Percentiles rank a stretch among this genome's conserved stretches.
phyloP scores from a whole-genome alignment of 2,113 vertebrate genomes.

The Prunella fulvescens region DNA sequence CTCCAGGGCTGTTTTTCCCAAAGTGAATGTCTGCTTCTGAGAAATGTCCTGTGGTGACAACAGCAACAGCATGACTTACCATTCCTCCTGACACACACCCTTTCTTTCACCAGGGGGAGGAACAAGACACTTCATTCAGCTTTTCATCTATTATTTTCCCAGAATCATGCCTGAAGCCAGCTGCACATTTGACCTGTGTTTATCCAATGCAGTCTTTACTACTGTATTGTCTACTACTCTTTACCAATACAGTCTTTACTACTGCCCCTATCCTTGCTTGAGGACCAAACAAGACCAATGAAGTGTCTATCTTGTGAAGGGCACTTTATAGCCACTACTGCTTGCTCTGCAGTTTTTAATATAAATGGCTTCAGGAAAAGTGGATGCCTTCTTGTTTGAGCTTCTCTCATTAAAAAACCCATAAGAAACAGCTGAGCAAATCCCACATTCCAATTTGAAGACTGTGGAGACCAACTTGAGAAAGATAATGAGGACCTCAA shows the following conservation, averaged over 20 bases:
- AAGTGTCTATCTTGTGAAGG: accelerated
- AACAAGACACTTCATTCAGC: background rate
- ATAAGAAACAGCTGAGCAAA: background rate
- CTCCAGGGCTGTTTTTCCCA: background rate
- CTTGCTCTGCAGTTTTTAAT: background rate
- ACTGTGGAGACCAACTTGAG: background rate
- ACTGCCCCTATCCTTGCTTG: background rate
- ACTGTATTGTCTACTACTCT: no score
- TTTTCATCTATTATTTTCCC: background rate
- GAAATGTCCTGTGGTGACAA: background rate
- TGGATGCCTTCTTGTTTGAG: background rate
- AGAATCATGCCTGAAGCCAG: background rate
- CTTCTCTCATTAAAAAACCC: background rate
- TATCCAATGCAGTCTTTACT: background rate
- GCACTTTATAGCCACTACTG: background rate
- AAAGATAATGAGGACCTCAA: background rate
- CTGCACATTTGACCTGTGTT: background rate
- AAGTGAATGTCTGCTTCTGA: background rate
- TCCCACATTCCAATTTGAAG: background rate
- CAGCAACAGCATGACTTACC: background rate
- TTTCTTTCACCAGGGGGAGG: background rate
- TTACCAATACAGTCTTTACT: background rate
- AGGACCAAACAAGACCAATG: background rate
- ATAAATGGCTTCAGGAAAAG: background rate
- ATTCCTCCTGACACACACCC: no score